A percentile compares a stretch with the other conserved stretches of the same genome.
Conservation (phyloP, 2,113 vertebrate genomes). For the Antechinus flavipes region DNA sequence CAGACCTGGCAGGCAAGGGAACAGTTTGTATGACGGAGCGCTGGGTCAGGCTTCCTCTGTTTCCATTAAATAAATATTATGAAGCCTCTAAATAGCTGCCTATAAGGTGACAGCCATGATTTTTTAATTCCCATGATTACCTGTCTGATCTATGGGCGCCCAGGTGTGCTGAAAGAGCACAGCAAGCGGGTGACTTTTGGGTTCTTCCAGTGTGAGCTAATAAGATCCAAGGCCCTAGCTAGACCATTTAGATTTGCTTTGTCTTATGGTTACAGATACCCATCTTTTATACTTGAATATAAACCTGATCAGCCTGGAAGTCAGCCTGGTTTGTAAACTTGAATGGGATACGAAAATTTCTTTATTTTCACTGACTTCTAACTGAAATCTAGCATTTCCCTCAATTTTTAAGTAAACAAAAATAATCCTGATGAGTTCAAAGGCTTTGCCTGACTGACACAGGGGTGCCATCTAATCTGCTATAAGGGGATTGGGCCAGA, state of each 20-base stretch:
- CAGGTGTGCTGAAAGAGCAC: rapidly evolving
- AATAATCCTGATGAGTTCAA: neutral
- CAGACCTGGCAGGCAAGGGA: constrained; percentile 60
- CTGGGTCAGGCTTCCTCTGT: neutral
- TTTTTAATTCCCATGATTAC: constrained; percentile 63
- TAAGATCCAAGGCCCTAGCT: neutral
- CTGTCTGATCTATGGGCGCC: constrained; percentile 13
- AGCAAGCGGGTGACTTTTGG: neutral
- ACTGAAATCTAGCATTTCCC: neutral
- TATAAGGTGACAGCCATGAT: constrained; percentile 60
- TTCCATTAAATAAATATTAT: constrained; percentile 72
- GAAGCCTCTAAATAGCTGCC: neutral
- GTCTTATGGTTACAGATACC: neutral
- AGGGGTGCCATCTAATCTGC: neutral
- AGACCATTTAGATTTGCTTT: neutral
- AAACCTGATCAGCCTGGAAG: neutral
- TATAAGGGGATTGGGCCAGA: neutral
- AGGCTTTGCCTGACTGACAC: neutral
- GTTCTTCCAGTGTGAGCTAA: neutral
- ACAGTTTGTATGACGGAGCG: constrained; percentile 22
- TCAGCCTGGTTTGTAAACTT: neutral
- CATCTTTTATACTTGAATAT: neutral
- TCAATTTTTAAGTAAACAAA: neutral
- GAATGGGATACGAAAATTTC: neutral
- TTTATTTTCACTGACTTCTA: neutral